Evolutionary conservation across 2,797 vertebrate species (phyloP), one percentile per base, ranked within the genome.

Genomic region (Acipenser transmontanus): DNA sequence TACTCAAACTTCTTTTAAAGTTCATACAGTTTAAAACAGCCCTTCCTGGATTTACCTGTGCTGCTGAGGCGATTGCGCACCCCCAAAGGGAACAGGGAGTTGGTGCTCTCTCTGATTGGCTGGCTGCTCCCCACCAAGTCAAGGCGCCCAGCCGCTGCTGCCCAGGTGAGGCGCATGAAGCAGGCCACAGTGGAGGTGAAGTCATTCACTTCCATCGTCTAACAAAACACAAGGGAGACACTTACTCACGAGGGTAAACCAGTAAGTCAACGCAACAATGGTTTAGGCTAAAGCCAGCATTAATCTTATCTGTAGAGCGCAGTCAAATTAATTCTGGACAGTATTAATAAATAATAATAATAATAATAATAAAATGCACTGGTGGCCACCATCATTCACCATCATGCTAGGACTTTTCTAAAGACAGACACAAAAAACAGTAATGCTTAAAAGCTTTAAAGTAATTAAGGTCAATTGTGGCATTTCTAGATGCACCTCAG

Each of bases 91-190:
- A 96, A 88, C 56, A 98, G 84, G 14, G 89, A 89, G 71, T 82
- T 79, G 73, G 93, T 95, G 67, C 87, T 96, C 81, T 98, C 95
- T 87, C 93, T 94, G 85, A 99, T 97, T 67, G 97, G 94, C 61
- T 98, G 97, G 51, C 94, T 96, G 62, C 96, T 99, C 66, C 97
- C 97, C 49, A 99, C 96, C 0, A 99, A 92, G 81, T 99, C 97
- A 71, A 99, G 81, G 7, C 96, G 91, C 50, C 97, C 97, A 0
- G 97, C 97, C 34, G 97, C 96, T 0, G 97, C 97, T 2, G 97
- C 97, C 97, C 97, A 99, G 0, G 97, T 98, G 66, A 99, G 86
- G 12, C 97, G 88, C 95, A 98, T 99, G 84, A 99, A 99, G 75
- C 97, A 99, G 66, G 97, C 95, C 68, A 99, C 96, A 0, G 97